Percentiles rank a stretch among this genome's conserved stretches.
phyloP scores from a whole-genome alignment of 1,140 invertebrate species.

The Zaprionus camerounensis region DNA sequence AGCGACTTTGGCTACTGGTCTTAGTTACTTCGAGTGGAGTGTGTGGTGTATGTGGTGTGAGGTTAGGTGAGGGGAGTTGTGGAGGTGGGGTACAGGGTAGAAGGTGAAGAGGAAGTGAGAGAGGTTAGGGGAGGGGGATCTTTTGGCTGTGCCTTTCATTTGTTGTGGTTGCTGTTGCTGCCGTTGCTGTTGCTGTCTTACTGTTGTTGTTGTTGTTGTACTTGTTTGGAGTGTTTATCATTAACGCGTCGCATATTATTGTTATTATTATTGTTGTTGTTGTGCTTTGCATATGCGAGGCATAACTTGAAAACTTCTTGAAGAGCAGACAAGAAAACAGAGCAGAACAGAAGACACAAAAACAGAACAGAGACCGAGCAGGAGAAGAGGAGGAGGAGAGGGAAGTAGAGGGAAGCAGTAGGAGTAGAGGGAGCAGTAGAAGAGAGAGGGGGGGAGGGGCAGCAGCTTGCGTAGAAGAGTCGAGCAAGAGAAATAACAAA shows the following conservation, averaged over 20 bases:
- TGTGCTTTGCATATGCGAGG: constrained; percentile 76
- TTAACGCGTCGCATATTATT: constrained; percentile 73
- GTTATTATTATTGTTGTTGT: constrained; percentile 56
- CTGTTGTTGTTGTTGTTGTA: constrained; percentile 41
- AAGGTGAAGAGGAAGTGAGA: not conserved
- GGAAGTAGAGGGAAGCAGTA: not conserved
- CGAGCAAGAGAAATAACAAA: constrained; percentile 78
- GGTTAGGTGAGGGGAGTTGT: not conserved
- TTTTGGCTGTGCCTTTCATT: constrained; percentile 37
- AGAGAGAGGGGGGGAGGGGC: constrained; percentile 18
- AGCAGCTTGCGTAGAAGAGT: constrained; percentile 13
- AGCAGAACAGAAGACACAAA: constrained; percentile 27
- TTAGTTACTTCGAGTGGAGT: constrained; percentile 52
- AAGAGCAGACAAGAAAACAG: constrained; percentile 61
- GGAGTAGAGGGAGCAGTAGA: not conserved
- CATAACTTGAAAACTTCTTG: constrained; percentile 69
- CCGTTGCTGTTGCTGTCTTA: constrained; percentile 21
- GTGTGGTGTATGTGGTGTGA: not conserved
- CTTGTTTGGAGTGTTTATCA: constrained; percentile 65
- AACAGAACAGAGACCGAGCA: constrained; percentile 25
- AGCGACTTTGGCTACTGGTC: constrained; percentile 77
- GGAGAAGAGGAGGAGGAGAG: constrained; percentile 25
- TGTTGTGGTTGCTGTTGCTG: constrained; percentile 33
- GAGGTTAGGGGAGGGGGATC: not conserved
- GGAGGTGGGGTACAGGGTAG: not conserved